phyloP scores from a whole-genome alignment of 2,888 invertebrate genomes.

The Idaea biselata region DNA sequence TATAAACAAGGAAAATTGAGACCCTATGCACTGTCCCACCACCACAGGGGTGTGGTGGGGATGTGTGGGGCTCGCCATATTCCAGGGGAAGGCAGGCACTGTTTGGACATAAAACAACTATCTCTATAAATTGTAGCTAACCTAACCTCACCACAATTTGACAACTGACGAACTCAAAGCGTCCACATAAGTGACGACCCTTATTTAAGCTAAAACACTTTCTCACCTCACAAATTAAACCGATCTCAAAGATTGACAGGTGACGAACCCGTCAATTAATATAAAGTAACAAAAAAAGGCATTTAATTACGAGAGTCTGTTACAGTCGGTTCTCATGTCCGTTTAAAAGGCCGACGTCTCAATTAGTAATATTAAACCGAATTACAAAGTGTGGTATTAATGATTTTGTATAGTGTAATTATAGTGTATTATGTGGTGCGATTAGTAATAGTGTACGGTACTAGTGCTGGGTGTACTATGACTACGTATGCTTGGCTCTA shows the following conservation, averaged over 20 bases:
- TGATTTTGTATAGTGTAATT: constrained; percentile 44
- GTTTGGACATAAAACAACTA: too few species aligned
- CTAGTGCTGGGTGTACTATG: neutral
- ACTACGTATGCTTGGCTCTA: neutral
- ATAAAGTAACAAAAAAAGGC: neutral
- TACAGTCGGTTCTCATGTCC: neutral
- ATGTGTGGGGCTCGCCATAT: too few species aligned
- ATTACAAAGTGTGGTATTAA: constrained; percentile 50
- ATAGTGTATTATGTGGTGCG: constrained; percentile 35
- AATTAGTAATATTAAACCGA: constrained; percentile 43
- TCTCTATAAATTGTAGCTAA: too few species aligned
- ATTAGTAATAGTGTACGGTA: neutral
- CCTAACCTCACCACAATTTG: too few species aligned
- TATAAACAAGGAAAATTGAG: too few species aligned
- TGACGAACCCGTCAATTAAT: neutral
- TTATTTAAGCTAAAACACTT: neutral
- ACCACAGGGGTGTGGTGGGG: too few species aligned
- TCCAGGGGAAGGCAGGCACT: too few species aligned
- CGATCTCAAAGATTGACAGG: neutral
- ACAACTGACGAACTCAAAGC: too few species aligned
- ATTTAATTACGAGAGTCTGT: neutral
- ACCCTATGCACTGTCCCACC: too few species aligned
- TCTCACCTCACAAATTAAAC: neutral
- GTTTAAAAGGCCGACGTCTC: constrained; percentile 25
- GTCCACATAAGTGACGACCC: neutral